Evolutionary conservation across 2,888 invertebrate species (phyloP).

Genomic region (Schizaphis graminum): DNA sequence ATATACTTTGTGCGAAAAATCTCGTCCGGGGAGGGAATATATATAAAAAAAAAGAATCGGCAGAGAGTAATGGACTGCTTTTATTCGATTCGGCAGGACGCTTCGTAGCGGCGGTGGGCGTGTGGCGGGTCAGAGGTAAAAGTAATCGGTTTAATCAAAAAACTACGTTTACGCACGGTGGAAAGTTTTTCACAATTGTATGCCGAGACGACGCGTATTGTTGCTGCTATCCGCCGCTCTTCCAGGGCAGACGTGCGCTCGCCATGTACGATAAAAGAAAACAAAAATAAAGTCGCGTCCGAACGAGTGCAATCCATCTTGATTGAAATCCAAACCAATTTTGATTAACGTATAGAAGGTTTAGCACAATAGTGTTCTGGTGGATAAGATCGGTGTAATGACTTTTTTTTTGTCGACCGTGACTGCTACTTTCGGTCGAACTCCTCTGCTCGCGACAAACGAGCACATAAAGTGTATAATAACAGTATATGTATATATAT

Average conservation of each 20-base stretch:
- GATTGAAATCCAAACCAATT: slow-evolving; percentile 62
- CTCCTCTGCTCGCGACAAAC: neutral
- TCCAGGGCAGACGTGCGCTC: neutral
- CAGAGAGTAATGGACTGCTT: slow-evolving; percentile 63
- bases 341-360: slow-evolving; percentile 22
- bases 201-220: neutral
- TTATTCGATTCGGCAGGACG: slow-evolving; percentile 52
- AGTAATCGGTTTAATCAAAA: slow-evolving; percentile 65
- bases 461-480: neutral
- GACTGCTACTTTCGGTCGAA: neutral
- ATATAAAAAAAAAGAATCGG: slow-evolving; percentile 10
- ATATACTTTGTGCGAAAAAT: slow-evolving; percentile 48
- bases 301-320: slow-evolving; percentile 38
- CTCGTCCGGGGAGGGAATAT: neutral
- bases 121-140: slow-evolving; percentile 56
- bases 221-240: neutral
- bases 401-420: slow-evolving; percentile 1
- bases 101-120: neutral
- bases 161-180: slow-evolving; percentile 21
- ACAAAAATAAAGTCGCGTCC: slow-evolving; percentile 16
- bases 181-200: slow-evolving; percentile 52
- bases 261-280: neutral
- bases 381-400: neutral
- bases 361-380: neutral
- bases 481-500: neutral